Conservation (phyloP, 92 coral and sea anemone genomes). For the Umimayanthus kanabou region DNA sequence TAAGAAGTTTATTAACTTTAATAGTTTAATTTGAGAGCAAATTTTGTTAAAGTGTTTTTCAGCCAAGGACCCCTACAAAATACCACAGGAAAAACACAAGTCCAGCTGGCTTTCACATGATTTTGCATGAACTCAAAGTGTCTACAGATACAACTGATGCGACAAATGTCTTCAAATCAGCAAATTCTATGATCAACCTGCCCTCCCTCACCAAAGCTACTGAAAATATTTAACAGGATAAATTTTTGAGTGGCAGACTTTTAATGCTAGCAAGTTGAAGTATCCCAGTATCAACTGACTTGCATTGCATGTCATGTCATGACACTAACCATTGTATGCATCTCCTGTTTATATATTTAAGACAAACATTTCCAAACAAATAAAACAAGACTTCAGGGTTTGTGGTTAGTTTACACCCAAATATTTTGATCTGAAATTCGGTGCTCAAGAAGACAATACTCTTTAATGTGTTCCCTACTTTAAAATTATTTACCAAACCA, state of each 20-base stretch:
- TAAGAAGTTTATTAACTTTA: no score
- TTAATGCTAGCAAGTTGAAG: not conserved
- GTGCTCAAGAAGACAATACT: not conserved
- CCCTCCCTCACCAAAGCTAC: not conserved
- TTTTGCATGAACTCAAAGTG: no score
- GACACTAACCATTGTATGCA: not conserved
- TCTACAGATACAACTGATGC: no score
- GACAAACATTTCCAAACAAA: slow-evolving; percentile 2
- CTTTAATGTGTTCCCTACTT: not conserved
- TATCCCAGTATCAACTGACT: not conserved
- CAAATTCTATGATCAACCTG: no score
- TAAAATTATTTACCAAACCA: no score
- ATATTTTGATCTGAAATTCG: not conserved
- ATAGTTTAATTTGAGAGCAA: no score
- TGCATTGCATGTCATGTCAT: not conserved
- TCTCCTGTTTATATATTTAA: not conserved
- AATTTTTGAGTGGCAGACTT: not conserved
- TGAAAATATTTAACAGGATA: no score
- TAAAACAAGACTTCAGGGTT: not conserved
- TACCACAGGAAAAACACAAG: no score
- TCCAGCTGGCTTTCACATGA: no score
- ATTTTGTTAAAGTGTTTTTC: no score
- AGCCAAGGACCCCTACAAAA: no score
- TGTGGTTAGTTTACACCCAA: not conserved
- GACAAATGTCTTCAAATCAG: no score